These are phyloP conservation scores for Pygocentrus nattereri DNA, from an alignment of 2,797 vertebrate species.

Conservation along the genomic window DNA sequence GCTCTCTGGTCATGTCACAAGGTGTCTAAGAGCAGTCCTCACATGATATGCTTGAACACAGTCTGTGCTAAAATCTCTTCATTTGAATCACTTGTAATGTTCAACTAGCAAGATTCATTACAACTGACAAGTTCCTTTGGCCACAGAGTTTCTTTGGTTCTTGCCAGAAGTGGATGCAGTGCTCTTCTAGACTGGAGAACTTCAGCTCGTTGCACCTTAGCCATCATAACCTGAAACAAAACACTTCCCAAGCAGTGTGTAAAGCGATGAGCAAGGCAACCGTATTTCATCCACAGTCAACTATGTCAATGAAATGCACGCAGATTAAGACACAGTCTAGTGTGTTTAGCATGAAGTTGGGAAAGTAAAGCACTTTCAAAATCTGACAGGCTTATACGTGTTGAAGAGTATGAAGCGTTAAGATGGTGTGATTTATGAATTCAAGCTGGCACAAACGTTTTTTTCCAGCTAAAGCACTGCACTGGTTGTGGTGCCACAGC, in stretches of 20 bases:
- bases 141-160: no score
- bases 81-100: no score
- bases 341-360: slow-evolving; percentile 37
- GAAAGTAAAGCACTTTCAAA: slow-evolving; percentile 15
- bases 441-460: slow-evolving; percentile 12
- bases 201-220: not conserved
- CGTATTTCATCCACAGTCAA: not conserved
- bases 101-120: no score
- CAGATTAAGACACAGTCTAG: not conserved
- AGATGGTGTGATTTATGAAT: slow-evolving; percentile 49
- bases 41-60: no score
- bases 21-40: no score
- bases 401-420: slow-evolving; percentile 11
- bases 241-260: not conserved
- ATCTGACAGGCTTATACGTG: not conserved
- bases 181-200: no score
- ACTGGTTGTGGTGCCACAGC: slow-evolving; percentile 25
- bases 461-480: slow-evolving; percentile 48
- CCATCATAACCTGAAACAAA: not conserved
- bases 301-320: slow-evolving; percentile 13
- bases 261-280: not conserved
- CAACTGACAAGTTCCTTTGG: no score
- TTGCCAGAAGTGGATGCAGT: no score
- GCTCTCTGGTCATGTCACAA: no score
- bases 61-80: no score